Conservation (phyloP, 2,113 vertebrate genomes). For the Lophura nycthemera region DNA sequence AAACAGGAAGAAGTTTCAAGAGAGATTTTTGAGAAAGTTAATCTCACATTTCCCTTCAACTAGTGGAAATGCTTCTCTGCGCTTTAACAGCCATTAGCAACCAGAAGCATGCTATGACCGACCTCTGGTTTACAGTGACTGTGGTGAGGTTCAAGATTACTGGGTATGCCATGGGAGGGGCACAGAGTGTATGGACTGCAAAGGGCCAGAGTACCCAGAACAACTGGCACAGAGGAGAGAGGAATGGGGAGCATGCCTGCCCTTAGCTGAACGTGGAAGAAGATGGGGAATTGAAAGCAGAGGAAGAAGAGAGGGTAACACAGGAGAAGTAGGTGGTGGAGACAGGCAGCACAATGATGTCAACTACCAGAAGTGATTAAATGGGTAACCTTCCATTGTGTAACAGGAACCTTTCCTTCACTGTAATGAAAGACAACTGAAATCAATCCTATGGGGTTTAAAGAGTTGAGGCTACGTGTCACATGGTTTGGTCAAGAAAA, state of each 20-base stretch:
- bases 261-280: background rate
- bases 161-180: background rate
- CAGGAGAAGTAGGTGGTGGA: background rate
- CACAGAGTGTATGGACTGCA: fast-evolving
- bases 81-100: background rate
- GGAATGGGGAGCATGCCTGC: slow-evolving; percentile 5
- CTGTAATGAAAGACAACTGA: background rate
- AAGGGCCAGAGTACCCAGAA: background rate
- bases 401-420: background rate
- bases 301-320: slow-evolving; percentile 7
- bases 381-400: background rate
- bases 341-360: fast-evolving
- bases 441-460: background rate
- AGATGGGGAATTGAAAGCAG: slow-evolving; percentile 57
- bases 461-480: background rate
- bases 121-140: background rate
- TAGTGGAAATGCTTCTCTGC: background rate
- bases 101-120: background rate
- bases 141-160: background rate
- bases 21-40: background rate
- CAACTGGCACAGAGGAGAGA: fast-evolving
- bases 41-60: slow-evolving; percentile 9
- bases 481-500: background rate
- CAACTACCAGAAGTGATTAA: background rate
- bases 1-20: background rate